Evolutionary conservation across 2,888 invertebrate species (phyloP).

Genomic region (Ophion slaviceki): DNA sequence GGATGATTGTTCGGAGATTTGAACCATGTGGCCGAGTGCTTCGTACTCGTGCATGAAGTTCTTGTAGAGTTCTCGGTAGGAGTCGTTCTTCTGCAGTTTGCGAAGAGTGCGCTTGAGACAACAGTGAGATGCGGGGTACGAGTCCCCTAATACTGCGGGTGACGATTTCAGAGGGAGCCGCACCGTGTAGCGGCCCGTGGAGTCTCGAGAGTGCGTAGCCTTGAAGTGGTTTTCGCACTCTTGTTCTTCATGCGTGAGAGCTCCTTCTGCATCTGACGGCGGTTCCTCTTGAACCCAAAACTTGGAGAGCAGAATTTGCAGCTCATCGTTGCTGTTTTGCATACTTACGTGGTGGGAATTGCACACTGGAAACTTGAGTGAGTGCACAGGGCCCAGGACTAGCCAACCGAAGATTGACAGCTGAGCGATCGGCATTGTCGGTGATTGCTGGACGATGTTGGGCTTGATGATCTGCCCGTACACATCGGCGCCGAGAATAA

Average conservation of each 20-base stretch:
- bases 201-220: constrained; percentile 40
- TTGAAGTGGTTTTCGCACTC: constrained; percentile 47
- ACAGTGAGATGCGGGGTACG: constrained; percentile 9
- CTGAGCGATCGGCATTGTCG: constrained; percentile 53
- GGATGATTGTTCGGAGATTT: background rate
- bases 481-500: constrained; percentile 64
- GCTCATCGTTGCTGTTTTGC: background rate
- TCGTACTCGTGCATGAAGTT: constrained; percentile 49
- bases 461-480: constrained; percentile 61
- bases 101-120: constrained; percentile 21
- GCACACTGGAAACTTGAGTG: background rate
- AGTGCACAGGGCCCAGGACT: constrained; percentile 34
- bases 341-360: background rate
- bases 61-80: constrained; percentile 26
- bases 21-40: constrained; percentile 48
- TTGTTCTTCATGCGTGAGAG: constrained; percentile 27
- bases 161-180: constrained; percentile 35
- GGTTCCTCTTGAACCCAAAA: constrained; percentile 56
- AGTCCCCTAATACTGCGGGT: background rate
- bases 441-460: constrained; percentile 50
- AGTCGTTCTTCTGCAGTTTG: background rate
- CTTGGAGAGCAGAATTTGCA: constrained; percentile 18
- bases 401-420: constrained; percentile 56
- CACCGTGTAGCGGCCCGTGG: constrained; percentile 40
- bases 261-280: background rate